These are phyloP conservation scores for Ectemnius lituratus DNA, from an alignment of 2,888 invertebrate species.

Conservation along the genomic window DNA sequence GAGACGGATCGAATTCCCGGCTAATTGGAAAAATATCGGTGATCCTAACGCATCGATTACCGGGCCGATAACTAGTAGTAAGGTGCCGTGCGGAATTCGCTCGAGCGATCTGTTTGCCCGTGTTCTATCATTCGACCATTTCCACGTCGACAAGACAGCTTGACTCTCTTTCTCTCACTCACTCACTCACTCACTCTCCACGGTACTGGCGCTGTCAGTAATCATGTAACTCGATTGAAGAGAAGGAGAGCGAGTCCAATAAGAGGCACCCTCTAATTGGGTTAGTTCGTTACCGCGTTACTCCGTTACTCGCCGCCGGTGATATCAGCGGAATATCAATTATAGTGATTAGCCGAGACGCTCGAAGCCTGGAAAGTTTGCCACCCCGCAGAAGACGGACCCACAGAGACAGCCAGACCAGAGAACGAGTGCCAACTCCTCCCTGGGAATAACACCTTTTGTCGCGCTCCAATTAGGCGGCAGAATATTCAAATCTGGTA, in stretches of 20 bases:
- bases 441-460: conserved; percentile 72
- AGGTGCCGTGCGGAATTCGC: not conserved
- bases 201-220: conserved; percentile 53
- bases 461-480: conserved; percentile 68
- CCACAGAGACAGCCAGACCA: conserved; percentile 1
- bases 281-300: conserved; percentile 75
- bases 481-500: conserved; percentile 68
- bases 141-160: conserved; percentile 17
- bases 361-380: conserved; percentile 67
- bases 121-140: not conserved
- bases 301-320: conserved; percentile 73
- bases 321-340: conserved; percentile 78
- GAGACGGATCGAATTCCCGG: conserved; percentile 2
- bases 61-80: not conserved
- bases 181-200: not conserved
- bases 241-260: conserved; percentile 69
- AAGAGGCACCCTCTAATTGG: conserved; percentile 73
- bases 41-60: not conserved
- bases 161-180: conserved; percentile 24
- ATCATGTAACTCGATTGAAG: conserved; percentile 75
- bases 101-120: conserved; percentile 3
- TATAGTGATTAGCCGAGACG: conserved; percentile 78
- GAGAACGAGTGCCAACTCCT: conserved; percentile 42
- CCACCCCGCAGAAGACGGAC: conserved; percentile 16
- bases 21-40: conserved; percentile 11